Conservation (phyloP, 2,888 invertebrate species). For the Apotomis capreana region DNA sequence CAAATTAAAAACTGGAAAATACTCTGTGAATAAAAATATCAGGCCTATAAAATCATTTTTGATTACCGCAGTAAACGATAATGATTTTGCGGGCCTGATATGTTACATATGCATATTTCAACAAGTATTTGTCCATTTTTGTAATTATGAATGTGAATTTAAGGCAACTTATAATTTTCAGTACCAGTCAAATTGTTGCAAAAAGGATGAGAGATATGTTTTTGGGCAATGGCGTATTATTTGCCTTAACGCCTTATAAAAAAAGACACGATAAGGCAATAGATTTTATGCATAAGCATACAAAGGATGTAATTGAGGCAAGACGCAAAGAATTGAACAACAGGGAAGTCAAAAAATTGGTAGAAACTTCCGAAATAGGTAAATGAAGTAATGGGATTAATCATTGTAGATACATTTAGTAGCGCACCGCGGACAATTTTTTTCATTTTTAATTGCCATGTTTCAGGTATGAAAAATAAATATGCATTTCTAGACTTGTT, state of each 20-base stretch:
- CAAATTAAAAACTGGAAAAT: too few species aligned
- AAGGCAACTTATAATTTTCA: not conserved
- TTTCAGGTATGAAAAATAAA: conserved; percentile 78
- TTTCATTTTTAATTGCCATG: not conserved
- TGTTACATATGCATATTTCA: too few species aligned
- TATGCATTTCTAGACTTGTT: conserved; percentile 85
- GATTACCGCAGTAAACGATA: too few species aligned
- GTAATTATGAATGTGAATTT: not conserved
- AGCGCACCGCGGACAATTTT: not conserved
- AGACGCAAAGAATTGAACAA: conserved; percentile 65
- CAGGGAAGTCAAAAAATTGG: conserved; percentile 54
- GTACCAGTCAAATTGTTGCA: conserved; percentile 51
- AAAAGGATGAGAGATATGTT: conserved; percentile 68
- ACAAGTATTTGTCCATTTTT: too few species aligned
- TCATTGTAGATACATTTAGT: not conserved
- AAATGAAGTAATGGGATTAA: conserved; percentile 33
- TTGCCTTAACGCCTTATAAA: conserved; percentile 83
- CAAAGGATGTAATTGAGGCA: conserved; percentile 72
- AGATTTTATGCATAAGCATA: conserved; percentile 71
- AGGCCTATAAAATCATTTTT: too few species aligned
- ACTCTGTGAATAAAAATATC: too few species aligned
- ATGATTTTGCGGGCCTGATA: too few species aligned
- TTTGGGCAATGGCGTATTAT: conserved; percentile 60
- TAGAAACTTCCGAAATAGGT: conserved; percentile 60
- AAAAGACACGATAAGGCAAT: conserved; percentile 78